Evolutionary conservation across 2,797 vertebrate genomes (phyloP), one percentile per base, ranked within the genome.

Genomic region (Florisuga fusca): DNA sequence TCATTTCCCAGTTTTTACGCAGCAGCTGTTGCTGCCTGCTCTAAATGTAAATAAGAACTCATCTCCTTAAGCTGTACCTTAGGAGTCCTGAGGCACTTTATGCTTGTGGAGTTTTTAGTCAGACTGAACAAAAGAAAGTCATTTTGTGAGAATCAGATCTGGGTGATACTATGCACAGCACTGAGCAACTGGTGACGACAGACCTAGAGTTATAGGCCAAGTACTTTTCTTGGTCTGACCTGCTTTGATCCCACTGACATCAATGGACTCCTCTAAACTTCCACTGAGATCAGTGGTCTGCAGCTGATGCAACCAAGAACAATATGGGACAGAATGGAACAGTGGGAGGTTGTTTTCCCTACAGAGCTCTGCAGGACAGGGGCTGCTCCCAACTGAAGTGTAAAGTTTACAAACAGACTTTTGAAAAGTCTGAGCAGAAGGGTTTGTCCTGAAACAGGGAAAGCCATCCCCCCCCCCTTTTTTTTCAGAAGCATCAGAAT

Each of bases 191-290:
- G 78, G 68, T 93, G 95, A 78, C 1, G 17, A 48, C 57, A 89
- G 64, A 61, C 38, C 0, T 0, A 62, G 63, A 73, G 68, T 87
- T 85, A 51, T 36, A 54, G 94, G 61, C 86, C 90, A 75, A 51
- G 84, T 54, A 14, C 45, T 94, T 77, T n/a, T 54, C 92, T 92
- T 93, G 82, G 18, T 85, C 20, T 92, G 81, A 72, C 89, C 84
- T 91, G 81, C 69, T 93, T 92, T 91, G 90, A 91, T 95, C 84
- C 78, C 69, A 3, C 10, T 87, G 95, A 87, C 89, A 93, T 72
- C 89, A 77, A 27, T 62, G 84, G 87, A 7, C 29, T 51, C 57
- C 43, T 61, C 82, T 80, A 51, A 89, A 92, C 95, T 92, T 95
- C 66, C 78, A 68, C 54, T 23, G 61, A 68, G 92, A 83, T 87